Evolutionary conservation across 2,797 vertebrate species (phyloP).

Genomic region (Siniperca obscura): DNA sequence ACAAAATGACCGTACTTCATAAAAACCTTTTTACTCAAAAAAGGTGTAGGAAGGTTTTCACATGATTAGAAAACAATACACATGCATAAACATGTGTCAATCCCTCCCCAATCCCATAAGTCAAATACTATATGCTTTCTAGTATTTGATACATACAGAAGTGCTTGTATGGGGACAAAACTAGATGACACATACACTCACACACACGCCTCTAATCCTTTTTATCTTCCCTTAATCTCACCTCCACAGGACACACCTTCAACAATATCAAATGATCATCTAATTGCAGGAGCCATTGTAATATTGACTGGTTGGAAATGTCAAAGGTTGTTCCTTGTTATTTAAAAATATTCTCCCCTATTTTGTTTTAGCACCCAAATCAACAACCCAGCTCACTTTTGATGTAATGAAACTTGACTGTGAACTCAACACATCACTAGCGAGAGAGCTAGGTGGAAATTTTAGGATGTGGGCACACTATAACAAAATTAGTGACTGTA

Average conservation of each 20-base stretch:
- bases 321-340: neutral
- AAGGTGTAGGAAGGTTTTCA: neutral
- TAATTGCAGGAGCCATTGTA: neutral
- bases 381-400: neutral
- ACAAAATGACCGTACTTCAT: neutral
- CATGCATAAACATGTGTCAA: neutral
- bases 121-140: neutral
- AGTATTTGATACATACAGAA: neutral
- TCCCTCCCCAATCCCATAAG: neutral
- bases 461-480: neutral
- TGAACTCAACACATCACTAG: neutral
- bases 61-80: neutral
- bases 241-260: neutral
- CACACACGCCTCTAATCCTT: neutral
- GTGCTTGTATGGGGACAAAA: neutral
- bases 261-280: neutral
- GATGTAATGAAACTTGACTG: neutral
- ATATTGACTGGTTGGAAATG: neutral
- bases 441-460: neutral
- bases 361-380: conserved; percentile 3
- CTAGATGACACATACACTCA: neutral
- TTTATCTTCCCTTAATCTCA: neutral
- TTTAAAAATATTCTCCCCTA: neutral
- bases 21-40: neutral
- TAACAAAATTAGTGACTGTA: neutral